Percentiles rank a stretch among this genome's conserved stretches.
phyloP scores from a whole-genome alignment of 2,888 invertebrate species.

The Zonitis immaculata region DNA sequence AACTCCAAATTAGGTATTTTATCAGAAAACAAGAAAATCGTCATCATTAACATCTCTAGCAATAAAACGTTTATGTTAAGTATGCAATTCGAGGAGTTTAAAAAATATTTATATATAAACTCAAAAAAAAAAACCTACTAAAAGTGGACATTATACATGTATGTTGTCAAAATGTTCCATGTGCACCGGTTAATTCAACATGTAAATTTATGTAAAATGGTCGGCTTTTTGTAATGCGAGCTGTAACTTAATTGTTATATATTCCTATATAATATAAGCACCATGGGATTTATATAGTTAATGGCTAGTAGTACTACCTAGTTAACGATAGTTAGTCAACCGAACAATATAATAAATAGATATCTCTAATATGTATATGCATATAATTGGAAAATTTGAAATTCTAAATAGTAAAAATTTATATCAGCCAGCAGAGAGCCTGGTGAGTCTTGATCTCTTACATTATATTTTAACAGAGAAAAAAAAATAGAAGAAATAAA shows the following conservation, averaged over 20 bases:
- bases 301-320: slow-evolving; percentile 10
- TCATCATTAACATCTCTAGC: not conserved
- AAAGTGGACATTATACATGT: slow-evolving; percentile 40
- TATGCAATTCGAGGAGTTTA: too few relatives aligned
- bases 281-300: slow-evolving; percentile 18
- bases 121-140: not conserved
- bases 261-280: slow-evolving; percentile 33
- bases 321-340: too few relatives aligned
- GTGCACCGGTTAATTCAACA: slow-evolving; percentile 40
- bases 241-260: slow-evolving; percentile 45
- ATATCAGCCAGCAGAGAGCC: not conserved
- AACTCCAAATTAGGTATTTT: not conserved
- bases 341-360: not conserved
- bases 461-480: too few relatives aligned
- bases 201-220: slow-evolving; percentile 48
- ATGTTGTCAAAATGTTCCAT: slow-evolving; percentile 43
- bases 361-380: not conserved
- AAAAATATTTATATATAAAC: too few relatives aligned
- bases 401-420: not conserved
- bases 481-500: not conserved
- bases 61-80: not conserved
- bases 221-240: slow-evolving; percentile 42
- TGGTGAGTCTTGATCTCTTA: not conserved
- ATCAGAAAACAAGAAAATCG: not conserved
- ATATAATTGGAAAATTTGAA: not conserved